phyloP scores from a whole-genome alignment of 2,113 vertebrate genomes.

The Meleagris gallopavo region DNA sequence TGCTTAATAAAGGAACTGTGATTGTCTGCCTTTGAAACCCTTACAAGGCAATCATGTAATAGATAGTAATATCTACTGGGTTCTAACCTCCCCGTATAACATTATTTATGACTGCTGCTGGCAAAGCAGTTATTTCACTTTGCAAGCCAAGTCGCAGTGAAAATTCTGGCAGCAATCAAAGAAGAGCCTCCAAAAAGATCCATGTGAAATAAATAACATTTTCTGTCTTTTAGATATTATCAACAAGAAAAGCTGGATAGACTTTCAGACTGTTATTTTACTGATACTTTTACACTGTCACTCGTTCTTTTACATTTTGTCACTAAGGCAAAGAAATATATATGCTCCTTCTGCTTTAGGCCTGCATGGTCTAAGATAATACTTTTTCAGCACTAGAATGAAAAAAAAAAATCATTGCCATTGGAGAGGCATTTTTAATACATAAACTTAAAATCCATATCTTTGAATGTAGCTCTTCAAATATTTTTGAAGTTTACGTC shows the following conservation, averaged over 20 bases:
- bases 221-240: not conserved
- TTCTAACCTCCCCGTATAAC: not conserved
- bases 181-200: slow-evolving; percentile 1
- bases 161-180: slow-evolving; percentile 8
- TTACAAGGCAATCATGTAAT: not conserved
- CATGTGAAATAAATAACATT: not conserved
- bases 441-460: not conserved
- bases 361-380: not conserved
- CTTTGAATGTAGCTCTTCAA: not conserved
- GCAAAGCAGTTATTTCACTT: not conserved
- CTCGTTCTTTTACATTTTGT: not conserved
- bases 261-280: not conserved
- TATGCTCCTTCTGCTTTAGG: not conserved
- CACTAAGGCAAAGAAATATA: not conserved
- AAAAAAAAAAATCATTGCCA: not conserved
- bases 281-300: not conserved
- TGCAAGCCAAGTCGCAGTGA: slow-evolving; percentile 16
- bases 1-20: slow-evolving; percentile 12
- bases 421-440: not conserved
- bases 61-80: not conserved
- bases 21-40: not conserved
- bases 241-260: not conserved
- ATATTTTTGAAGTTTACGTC: not conserved
- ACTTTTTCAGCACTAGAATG: not conserved
- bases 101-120: slow-evolving; percentile 27